Conservation (phyloP, 2,797 vertebrate genomes). For the Coregonus suidteri region DNA sequence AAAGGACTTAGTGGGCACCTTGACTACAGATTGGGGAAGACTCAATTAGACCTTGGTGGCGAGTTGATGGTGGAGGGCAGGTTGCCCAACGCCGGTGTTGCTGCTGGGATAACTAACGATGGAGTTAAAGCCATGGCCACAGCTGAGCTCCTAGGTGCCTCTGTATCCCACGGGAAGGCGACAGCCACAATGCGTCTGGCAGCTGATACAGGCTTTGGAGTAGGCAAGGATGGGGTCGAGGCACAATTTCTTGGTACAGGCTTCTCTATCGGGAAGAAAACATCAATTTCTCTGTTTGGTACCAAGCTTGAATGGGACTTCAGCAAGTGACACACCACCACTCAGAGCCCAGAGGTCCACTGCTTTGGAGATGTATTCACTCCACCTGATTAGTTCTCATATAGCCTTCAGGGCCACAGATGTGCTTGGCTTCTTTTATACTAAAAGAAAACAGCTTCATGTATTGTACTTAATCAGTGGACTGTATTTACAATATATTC, state of each 20-base stretch:
- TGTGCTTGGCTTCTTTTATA: not conserved
- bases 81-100: not conserved
- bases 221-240: not conserved
- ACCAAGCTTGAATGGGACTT: not conserved
- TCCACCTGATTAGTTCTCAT: not conserved
- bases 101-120: not conserved
- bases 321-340: not conserved
- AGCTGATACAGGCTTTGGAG: not conserved
- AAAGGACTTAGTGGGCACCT: not conserved
- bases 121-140: constrained; percentile 2
- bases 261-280: not conserved
- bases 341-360: no score
- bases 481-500: not conserved
- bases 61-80: not conserved
- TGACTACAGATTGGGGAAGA: not conserved
- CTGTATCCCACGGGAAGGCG: not conserved
- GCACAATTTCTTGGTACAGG: not conserved
- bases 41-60: not conserved
- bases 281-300: not conserved
- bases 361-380: no score
- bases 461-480: not conserved
- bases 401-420: not conserved
- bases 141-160: not conserved
- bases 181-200: not conserved
- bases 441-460: not conserved